Conservation (phyloP, 2,113 vertebrate species). For the Ciconia maguari region DNA sequence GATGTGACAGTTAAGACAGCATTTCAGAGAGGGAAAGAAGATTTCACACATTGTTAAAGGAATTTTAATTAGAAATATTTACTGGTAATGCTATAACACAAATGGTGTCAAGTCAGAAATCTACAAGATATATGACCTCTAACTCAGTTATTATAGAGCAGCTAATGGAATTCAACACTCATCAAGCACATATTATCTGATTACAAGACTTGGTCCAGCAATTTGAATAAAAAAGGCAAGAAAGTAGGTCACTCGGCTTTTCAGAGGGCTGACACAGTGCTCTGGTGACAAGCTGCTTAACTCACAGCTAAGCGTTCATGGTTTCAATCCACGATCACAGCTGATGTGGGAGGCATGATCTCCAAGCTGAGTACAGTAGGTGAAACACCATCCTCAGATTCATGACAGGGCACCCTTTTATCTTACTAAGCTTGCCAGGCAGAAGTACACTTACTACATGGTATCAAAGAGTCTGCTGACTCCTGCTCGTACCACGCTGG, state of each 20-base stretch:
- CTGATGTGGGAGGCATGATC: neutral
- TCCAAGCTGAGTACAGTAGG: neutral
- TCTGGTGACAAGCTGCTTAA: constrained; percentile 58
- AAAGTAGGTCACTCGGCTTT: constrained; percentile 58
- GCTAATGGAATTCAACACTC: constrained; percentile 70
- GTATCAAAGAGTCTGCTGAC: neutral
- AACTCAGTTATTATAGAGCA: constrained; percentile 68
- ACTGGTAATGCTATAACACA: constrained; percentile 56
- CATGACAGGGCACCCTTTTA: neutral
- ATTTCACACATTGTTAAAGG: constrained; percentile 43
- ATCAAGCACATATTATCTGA: constrained; percentile 68
- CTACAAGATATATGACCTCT: constrained; percentile 66
- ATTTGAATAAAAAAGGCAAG: constrained; percentile 65
- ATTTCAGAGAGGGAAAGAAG: constrained; percentile 13
- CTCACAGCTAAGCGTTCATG: neutral
- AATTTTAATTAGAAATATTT: constrained; percentile 72
- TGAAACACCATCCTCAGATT: neutral
- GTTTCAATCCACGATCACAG: neutral
- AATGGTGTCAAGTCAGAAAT: constrained; percentile 60
- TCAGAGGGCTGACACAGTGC: constrained; percentile 45
- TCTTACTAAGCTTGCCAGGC: neutral
- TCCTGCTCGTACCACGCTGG: neutral
- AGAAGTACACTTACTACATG: neutral
- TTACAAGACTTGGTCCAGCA: constrained; percentile 58
- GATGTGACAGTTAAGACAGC: constrained; percentile 10